Base-by-base conservation (phyloP, 2,888 invertebrate genomes). In the Cactoblastis cactorum region DNA sequence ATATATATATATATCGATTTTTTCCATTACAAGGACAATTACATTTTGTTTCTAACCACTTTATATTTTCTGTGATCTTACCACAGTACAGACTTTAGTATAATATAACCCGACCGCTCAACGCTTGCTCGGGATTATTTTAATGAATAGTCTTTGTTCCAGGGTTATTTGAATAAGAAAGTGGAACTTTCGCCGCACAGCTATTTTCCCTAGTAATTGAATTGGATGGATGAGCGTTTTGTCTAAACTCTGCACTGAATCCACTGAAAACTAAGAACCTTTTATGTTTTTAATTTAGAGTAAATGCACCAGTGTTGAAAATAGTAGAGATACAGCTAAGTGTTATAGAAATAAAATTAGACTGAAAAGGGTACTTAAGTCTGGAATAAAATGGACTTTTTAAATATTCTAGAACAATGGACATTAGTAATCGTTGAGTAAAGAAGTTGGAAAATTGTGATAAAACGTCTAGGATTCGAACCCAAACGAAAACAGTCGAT, bases 131-230 rank as follows among this genome's bases (percentile, higher is more conserved):
- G 53, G 74, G 74, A 80, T 81, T 83, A 82, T 81, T 81, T 80
- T 79, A 83, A 85, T 81, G 81, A 84, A 82, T 74, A 77, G 67
- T 71, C 83, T 84, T 85, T 83, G 83, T 84, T 83, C 80, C 61
- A 77, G 77, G 77, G 74, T 76, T 82, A 80, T 84, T 84, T 82
- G 78, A 80, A 84, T 83, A 85, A 80, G 80, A 83, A 83, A 82
- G 78, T 79, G 65, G 71, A 77, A 81, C 78, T 79, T 79, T 77
- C 75, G 54, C 73, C 69, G 66, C 66, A 69, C 59, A 58, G 60
- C 67, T 65, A 74, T 82, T 83, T 83, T 81, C 76, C 73, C 83
- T 77, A 55, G 75, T 83, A 85, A 85, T 85, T 82, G 82, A 83
- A 86, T 84, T 82, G 78, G 72, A 75, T 71, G 74, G 72, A 80